phyloP scores from a whole-genome alignment of 2,113 vertebrate genomes.

The Seriola aureovittata region DNA sequence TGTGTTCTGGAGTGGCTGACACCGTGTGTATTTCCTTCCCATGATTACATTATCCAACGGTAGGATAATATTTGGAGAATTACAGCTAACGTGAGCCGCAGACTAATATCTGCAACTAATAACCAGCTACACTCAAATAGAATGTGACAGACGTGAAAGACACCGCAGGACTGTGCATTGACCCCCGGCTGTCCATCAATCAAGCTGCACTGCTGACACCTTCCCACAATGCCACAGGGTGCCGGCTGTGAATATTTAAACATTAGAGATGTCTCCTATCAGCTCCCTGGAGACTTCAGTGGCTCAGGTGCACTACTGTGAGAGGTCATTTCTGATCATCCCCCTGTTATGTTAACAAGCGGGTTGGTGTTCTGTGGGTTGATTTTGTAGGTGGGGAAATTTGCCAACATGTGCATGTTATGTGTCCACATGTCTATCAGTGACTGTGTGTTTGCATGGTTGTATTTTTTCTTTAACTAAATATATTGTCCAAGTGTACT shows the following conservation, averaged over 20 bases:
- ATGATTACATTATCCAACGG: constrained; percentile 62
- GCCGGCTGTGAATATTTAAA: constrained; percentile 70
- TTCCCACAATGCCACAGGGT: constrained; percentile 65
- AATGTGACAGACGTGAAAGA: constrained; percentile 76
- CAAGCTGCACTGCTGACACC: constrained; percentile 49
- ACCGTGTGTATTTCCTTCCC: constrained; percentile 37
- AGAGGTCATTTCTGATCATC: constrained; percentile 64
- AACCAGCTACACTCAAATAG: constrained; percentile 53
- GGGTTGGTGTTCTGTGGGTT: not conserved
- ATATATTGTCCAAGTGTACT: constrained; percentile 49
- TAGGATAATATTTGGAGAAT: constrained; percentile 68
- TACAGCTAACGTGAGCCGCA: constrained; percentile 41
- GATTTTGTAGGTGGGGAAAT: constrained; percentile 12
- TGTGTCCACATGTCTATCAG: constrained; percentile 12
- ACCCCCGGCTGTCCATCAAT: constrained; percentile 75
- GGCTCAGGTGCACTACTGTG: constrained; percentile 55
- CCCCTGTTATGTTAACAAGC: constrained; percentile 46
- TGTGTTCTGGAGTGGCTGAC: constrained; percentile 45
- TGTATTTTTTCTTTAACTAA: constrained; percentile 41
- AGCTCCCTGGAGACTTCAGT: constrained; percentile 44
- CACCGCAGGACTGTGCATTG: constrained; percentile 61
- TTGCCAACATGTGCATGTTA: constrained; percentile 14
- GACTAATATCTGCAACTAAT: constrained; percentile 62
- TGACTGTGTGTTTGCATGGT: constrained; percentile 26
- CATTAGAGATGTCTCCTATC: constrained; percentile 30